These are phyloP conservation scores for Podilymbus podiceps DNA, from an alignment of 2,113 vertebrate genomes.

Conservation along the genomic window DNA sequence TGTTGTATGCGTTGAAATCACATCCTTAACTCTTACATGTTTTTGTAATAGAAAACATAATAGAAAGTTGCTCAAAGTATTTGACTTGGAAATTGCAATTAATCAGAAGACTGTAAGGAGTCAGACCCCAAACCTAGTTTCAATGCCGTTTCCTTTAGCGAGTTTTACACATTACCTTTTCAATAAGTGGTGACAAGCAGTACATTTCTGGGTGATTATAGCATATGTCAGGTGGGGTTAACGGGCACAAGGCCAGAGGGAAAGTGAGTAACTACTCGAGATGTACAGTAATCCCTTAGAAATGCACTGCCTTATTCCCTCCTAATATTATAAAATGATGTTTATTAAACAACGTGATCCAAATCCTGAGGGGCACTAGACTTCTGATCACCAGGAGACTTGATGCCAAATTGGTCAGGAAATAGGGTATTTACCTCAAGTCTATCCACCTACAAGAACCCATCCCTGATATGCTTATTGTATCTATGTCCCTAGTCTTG, in stretches of 20 bases:
- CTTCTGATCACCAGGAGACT: background rate
- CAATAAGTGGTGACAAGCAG: constrained; percentile 64
- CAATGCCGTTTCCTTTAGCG: constrained; percentile 47
- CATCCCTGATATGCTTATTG: background rate
- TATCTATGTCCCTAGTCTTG: background rate
- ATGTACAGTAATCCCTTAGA: constrained; percentile 58
- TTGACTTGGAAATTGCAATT: constrained; percentile 56
- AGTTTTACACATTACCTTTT: constrained; percentile 57
- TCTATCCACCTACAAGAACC: background rate
- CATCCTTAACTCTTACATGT: background rate
- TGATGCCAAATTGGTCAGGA: constrained; percentile 32
- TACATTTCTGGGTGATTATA: constrained; percentile 67
- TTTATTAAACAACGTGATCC: constrained; percentile 53
- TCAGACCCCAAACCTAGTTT: constrained; percentile 40
- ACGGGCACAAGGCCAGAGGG: constrained; percentile 34
- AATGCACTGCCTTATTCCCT: constrained; percentile 48
- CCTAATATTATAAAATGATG: constrained; percentile 12
- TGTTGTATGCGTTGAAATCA: constrained; percentile 17
- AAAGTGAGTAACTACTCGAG: constrained; percentile 47
- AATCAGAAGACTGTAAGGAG: constrained; percentile 41
- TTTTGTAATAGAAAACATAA: constrained; percentile 31
- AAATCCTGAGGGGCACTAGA: constrained; percentile 11
- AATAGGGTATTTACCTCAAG: constrained; percentile 6
- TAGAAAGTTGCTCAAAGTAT: constrained; percentile 42
- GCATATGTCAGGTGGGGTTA: constrained; percentile 59